phyloP scores from a whole-genome alignment of 1,140 invertebrate genomes.

The Apolygus lucorum region DNA sequence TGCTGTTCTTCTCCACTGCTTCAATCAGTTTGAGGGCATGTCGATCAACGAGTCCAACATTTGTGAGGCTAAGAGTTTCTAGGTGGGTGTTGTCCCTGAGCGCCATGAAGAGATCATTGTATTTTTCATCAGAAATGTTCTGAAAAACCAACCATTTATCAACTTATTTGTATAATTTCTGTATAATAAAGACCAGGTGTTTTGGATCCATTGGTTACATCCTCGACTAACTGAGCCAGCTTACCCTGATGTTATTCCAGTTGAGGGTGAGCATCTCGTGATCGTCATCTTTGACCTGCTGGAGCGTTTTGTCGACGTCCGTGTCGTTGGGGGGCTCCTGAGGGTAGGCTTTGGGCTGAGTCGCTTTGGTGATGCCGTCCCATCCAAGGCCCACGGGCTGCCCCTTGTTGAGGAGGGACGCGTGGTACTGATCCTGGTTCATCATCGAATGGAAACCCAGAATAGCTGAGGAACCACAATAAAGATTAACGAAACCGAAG shows the following conservation, averaged over 20 bases:
- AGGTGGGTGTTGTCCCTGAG: slow-evolving; percentile 84
- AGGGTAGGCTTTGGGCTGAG: slow-evolving; percentile 81
- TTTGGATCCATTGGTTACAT: neutral
- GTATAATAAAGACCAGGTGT: neutral
- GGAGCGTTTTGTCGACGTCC: slow-evolving; percentile 83
- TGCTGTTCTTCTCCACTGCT: slow-evolving; percentile 76
- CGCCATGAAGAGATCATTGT: slow-evolving; percentile 79
- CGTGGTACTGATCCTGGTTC: slow-evolving; percentile 99
- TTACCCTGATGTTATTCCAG: slow-evolving; percentile 94
- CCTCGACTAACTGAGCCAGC: neutral
- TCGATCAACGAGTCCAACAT: slow-evolving; percentile 84
- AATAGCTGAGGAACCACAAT: slow-evolving; percentile 72
- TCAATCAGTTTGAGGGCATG: slow-evolving; percentile 73
- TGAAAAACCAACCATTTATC: slow-evolving; percentile 52
- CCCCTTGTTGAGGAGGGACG: slow-evolving; percentile 83
- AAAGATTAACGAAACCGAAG: no score
- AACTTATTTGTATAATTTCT: neutral
- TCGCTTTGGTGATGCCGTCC: slow-evolving; percentile 90
- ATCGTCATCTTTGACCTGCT: slow-evolving; percentile 82
- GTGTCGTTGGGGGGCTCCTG: slow-evolving; percentile 89
- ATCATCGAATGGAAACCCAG: slow-evolving; percentile 99
- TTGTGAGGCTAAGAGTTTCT: slow-evolving; percentile 84
- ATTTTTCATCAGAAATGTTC: slow-evolving; percentile 95
- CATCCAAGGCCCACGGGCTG: slow-evolving; percentile 77
- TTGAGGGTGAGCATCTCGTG: slow-evolving; percentile 77